Percentiles rank a stretch among this genome's conserved stretches.
Evolutionary conservation across 2,888 invertebrate genomes (phyloP).

Genomic region (Bursaphelenchus okinawaensis): DNA sequence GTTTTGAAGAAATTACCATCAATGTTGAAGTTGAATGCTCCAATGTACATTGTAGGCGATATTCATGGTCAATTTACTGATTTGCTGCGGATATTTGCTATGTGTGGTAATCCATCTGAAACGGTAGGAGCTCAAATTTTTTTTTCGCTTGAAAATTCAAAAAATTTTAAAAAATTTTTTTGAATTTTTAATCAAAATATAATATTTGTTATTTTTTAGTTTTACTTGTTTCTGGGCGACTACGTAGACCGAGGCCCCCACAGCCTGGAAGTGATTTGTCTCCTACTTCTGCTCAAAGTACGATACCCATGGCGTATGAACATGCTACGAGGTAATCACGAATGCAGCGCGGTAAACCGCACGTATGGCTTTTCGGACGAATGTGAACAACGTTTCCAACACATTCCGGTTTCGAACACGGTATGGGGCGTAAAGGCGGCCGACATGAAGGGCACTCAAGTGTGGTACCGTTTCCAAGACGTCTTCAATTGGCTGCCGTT

Average conservation of each 20-base stretch:
- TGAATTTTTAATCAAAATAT: neutral
- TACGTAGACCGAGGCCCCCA: conserved; percentile 23
- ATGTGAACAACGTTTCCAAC: conserved; percentile 22
- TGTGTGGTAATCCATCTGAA: conserved; percentile 12
- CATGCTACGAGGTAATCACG: conserved; percentile 42
- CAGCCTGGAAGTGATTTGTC: conserved; percentile 19
- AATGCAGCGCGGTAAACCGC: conserved; percentile 40
- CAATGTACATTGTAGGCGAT: conserved; percentile 19
- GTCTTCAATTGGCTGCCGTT: conserved; percentile 44
- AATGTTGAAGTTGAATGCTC: conserved; percentile 13
- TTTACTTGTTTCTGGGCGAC: conserved; percentile 22
- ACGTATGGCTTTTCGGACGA: conserved; percentile 48
- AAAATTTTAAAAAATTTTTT: neutral
- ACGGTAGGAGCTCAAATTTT: too few relatives aligned
- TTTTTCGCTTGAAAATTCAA: too few relatives aligned
- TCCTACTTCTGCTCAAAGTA: conserved; percentile 23
- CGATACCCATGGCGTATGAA: conserved; percentile 32
- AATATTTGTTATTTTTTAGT: conserved; percentile 9
- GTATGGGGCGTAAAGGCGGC: conserved; percentile 18
- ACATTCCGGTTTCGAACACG: conserved; percentile 2
- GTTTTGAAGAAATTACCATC: conserved; percentile 6
- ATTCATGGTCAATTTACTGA: conserved; percentile 21
- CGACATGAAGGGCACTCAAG: conserved; percentile 19
- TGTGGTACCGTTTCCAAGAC: conserved; percentile 28
- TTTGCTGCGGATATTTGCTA: conserved; percentile 17